Conservation (phyloP, 2,888 invertebrate genomes). For the Metopia argyrocephala region DNA sequence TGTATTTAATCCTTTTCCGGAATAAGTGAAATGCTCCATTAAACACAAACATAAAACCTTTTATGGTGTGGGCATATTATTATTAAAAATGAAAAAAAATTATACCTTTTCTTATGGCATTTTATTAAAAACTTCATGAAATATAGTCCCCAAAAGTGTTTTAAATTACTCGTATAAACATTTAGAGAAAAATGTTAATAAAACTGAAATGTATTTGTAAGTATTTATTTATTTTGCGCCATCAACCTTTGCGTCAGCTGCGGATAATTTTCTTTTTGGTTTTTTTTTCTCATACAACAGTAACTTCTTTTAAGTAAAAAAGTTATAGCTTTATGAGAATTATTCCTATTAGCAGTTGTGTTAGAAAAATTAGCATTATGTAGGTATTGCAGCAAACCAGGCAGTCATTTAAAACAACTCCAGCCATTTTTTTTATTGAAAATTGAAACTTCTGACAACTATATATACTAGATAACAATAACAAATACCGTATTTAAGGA, state of each 20-base stretch:
- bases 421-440: no score
- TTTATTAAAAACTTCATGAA: background rate
- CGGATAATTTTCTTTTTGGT: no score
- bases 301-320: no score
- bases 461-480: no score
- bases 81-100: background rate
- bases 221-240: background rate
- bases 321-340: background rate
- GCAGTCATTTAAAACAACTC: no score
- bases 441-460: no score
- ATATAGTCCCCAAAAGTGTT: constrained; percentile 32
- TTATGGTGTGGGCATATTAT: background rate
- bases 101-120: background rate
- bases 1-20: no score
- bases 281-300: no score
- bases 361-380: background rate
- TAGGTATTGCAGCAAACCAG: no score
- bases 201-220: background rate
- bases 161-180: constrained; percentile 35
- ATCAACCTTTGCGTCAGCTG: background rate
- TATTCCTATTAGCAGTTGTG: background rate
- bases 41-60: background rate
- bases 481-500: no score
- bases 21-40: constrained; percentile 6
- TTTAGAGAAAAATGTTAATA: background rate